Percentiles rank a stretch among this genome's conserved stretches.
phyloP scores from a whole-genome alignment of 2,888 invertebrate species.

The Hydrotaea cyrtoneurina region DNA sequence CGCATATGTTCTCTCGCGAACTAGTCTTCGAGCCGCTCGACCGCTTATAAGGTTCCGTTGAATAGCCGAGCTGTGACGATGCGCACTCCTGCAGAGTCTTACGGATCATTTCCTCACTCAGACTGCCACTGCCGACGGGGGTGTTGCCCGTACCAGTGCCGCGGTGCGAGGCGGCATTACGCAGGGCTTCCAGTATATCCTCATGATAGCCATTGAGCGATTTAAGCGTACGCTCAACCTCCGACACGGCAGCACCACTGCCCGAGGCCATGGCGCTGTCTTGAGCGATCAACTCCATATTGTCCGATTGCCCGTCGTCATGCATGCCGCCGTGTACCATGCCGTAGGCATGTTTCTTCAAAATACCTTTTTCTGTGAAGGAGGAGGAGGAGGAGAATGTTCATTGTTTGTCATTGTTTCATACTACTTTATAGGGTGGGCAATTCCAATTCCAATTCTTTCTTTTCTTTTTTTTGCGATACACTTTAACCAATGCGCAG shows the following conservation, averaged over 20 bases:
- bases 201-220: conserved; percentile 96
- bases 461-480: no score
- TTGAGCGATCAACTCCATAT: conserved; percentile 85
- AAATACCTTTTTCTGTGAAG: conserved; percentile 92
- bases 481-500: no score
- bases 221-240: conserved; percentile 93
- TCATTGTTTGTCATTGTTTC: conserved; percentile 33
- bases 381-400: conserved; percentile 53
- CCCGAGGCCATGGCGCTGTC: conserved; percentile 86
- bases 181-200: conserved; percentile 93
- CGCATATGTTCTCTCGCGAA: conserved; percentile 89
- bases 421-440: background rate
- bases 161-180: conserved; percentile 89
- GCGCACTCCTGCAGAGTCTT: conserved; percentile 86
- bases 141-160: conserved; percentile 83
- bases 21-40: conserved; percentile 81
- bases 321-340: conserved; percentile 87
- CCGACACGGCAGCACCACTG: conserved; percentile 84
- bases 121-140: conserved; percentile 85
- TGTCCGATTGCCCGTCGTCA: conserved; percentile 87
- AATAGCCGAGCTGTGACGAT: conserved; percentile 81
- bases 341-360: conserved; percentile 92
- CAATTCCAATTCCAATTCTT: no score
- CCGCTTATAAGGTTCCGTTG: conserved; percentile 84
- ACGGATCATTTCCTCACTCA: conserved; percentile 86